These are phyloP conservation scores for Deilephila porcellus DNA, from an alignment of 2,888 invertebrate species.

Conservation along the genomic window DNA sequence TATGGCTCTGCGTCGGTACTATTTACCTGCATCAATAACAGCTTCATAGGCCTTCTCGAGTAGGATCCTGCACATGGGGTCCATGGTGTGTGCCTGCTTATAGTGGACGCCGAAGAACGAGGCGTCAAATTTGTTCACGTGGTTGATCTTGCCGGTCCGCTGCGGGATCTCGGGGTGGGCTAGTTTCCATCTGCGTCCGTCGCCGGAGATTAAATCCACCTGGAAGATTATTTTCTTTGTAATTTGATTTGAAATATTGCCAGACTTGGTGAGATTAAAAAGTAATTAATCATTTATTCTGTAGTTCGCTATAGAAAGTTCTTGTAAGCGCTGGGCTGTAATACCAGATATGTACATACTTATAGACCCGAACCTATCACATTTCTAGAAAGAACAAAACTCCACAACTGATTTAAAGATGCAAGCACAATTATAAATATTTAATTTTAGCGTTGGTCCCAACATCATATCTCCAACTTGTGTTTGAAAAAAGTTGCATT, in stretches of 20 bases:
- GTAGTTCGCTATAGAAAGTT: no score
- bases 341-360: no score
- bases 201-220: constrained; percentile 93
- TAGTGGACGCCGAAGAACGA: constrained; percentile 90
- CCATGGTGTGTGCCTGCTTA: constrained; percentile 90
- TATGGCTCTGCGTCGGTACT: not conserved
- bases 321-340: no score
- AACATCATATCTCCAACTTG: no score
- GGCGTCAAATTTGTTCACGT: constrained; percentile 90
- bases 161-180: constrained; percentile 90
- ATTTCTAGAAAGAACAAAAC: no score
- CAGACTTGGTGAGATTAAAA: not conserved
- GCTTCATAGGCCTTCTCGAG: constrained; percentile 92
- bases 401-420: no score
- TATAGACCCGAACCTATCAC: no score
- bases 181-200: constrained; percentile 90
- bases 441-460: no score
- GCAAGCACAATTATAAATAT: no score
- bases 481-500: no score
- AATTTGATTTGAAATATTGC: not conserved
- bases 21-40: constrained; percentile 88
- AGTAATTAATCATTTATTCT: not conserved
- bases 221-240: constrained; percentile 53
- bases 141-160: constrained; percentile 88
- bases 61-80: constrained; percentile 91